phyloP scores from a whole-genome alignment of 2,888 invertebrate species.

The Rhodophaea formosa region DNA sequence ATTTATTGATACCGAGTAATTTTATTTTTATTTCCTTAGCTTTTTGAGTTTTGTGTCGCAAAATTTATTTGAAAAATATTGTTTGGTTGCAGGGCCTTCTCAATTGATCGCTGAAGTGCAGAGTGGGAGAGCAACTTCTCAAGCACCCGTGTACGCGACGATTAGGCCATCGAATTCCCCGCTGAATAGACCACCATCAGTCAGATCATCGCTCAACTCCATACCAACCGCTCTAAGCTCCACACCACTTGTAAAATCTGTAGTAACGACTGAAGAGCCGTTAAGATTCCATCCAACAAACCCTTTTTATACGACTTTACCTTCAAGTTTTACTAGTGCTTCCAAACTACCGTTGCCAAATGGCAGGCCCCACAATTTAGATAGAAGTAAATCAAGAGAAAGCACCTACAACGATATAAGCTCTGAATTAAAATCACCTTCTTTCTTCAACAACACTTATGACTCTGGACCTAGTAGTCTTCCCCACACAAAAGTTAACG shows the following conservation, averaged over 20 bases:
- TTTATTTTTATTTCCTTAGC: background rate
- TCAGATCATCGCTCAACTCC: slow-evolving; percentile 56
- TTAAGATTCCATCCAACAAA: slow-evolving; percentile 72
- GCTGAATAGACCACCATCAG: slow-evolving; percentile 49
- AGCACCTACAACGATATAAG: slow-evolving; percentile 46
- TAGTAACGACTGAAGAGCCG: slow-evolving; percentile 52
- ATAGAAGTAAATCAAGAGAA: slow-evolving; percentile 61
- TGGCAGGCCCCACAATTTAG: slow-evolving; percentile 59
- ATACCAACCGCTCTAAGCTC: slow-evolving; percentile 58
- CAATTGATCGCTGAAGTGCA: slow-evolving; percentile 65
- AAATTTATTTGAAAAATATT: slow-evolving; percentile 28
- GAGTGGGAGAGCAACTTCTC: slow-evolving; percentile 57
- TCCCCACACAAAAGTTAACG: slow-evolving; percentile 44
- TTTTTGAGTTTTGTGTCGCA: background rate
- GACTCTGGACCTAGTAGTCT: slow-evolving; percentile 54
- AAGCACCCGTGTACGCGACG: slow-evolving; percentile 72
- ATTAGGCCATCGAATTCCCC: slow-evolving; percentile 60
- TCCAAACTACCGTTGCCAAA: slow-evolving; percentile 73
- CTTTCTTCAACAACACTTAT: slow-evolving; percentile 46
- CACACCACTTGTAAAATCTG: slow-evolving; percentile 58
- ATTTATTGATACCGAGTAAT: slow-evolving; percentile 30
- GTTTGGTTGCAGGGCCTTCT: slow-evolving; percentile 68
- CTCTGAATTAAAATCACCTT: slow-evolving; percentile 55
- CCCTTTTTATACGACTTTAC: slow-evolving; percentile 74
- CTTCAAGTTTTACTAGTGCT: slow-evolving; percentile 65